These are phyloP conservation scores for Plotosus lineatus DNA, from an alignment of 2,113 vertebrate genomes.

Conservation along the genomic window DNA sequence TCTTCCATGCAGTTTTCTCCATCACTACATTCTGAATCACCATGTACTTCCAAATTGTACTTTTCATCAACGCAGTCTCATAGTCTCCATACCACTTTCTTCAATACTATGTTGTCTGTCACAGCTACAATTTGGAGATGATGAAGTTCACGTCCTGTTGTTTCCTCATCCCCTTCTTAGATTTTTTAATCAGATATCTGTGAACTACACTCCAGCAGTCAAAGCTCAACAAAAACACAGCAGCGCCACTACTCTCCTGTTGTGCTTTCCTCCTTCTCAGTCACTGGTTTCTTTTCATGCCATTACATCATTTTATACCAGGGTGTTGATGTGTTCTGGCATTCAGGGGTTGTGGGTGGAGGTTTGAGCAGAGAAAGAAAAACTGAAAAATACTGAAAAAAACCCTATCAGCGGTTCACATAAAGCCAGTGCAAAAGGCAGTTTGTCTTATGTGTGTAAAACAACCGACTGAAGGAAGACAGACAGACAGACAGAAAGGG, in stretches of 20 bases:
- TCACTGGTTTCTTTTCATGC: constrained; percentile 68
- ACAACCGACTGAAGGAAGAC: background rate
- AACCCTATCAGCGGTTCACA: constrained; percentile 64
- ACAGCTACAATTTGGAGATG: background rate
- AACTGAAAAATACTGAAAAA: constrained; percentile 57
- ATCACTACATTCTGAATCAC: background rate
- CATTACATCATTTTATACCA: constrained; percentile 75
- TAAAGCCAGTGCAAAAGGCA: constrained; percentile 75
- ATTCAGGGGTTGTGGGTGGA: constrained; percentile 11
- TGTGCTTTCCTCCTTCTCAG: constrained; percentile 37
- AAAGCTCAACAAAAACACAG: constrained; percentile 70
- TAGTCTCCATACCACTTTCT: background rate
- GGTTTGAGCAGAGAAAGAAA: constrained; percentile 46
- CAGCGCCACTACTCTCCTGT: background rate
- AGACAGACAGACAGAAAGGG: background rate
- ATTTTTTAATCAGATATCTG: constrained; percentile 40
- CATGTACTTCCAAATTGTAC: background rate
- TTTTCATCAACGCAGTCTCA: background rate
- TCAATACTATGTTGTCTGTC: background rate
- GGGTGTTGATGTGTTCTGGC: background rate
- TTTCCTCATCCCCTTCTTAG: background rate
- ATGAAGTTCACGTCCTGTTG: background rate
- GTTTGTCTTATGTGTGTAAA: constrained; percentile 58
- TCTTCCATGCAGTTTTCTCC: no score
- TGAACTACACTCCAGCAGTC: constrained; percentile 69